Evolutionary conservation across 2,888 invertebrate species (phyloP).

Genomic region (Tipula lateralis): DNA sequence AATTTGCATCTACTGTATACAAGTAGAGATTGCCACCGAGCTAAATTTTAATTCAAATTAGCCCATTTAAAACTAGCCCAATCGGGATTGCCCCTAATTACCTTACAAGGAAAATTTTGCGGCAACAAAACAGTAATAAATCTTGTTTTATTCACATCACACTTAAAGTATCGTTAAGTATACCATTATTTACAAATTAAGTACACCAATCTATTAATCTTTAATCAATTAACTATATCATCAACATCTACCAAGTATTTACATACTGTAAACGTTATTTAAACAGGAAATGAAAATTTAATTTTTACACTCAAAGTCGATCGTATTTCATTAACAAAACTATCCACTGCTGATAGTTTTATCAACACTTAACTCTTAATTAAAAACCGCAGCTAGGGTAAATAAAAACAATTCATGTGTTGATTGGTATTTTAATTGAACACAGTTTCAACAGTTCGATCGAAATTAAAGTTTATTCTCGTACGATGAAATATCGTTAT

Average conservation of each 20-base stretch:
- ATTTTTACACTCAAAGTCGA: neutral
- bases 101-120: too few relatives aligned
- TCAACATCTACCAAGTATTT: neutral
- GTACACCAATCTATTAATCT: neutral
- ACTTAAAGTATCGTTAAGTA: too few relatives aligned
- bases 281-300: neutral
- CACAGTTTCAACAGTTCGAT: neutral
- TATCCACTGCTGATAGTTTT: neutral
- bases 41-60: too few relatives aligned
- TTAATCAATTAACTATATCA: neutral
- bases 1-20: too few relatives aligned
- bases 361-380: neutral
- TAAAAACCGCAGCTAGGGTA: neutral
- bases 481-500: too few relatives aligned
- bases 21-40: too few relatives aligned
- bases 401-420: neutral
- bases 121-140: too few relatives aligned
- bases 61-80: too few relatives aligned
- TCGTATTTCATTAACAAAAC: neutral
- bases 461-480: neutral
- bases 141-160: too few relatives aligned
- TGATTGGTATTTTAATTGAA: neutral
- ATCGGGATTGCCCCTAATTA: too few relatives aligned
- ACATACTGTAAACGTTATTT: neutral
- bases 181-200: too few relatives aligned